Conservation (phyloP, 2,888 invertebrate species). For the Xestia sexstrigata region DNA sequence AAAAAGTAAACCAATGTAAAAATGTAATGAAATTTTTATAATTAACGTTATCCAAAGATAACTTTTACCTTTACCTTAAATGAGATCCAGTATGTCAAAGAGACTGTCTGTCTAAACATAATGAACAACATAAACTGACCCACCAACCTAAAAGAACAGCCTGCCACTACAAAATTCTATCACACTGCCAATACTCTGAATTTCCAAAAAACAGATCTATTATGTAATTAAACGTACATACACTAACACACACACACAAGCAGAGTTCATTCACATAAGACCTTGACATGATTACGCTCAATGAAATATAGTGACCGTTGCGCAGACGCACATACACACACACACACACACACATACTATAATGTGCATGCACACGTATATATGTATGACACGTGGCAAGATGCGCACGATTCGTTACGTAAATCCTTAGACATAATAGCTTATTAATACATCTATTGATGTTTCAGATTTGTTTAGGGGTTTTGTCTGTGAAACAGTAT, state of each 20-base stretch:
- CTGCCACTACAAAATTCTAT: not conserved
- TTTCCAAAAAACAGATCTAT: slow-evolving; percentile 31
- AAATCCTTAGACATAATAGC: slow-evolving; percentile 73
- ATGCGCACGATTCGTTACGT: slow-evolving; percentile 71
- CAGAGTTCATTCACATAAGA: slow-evolving; percentile 81
- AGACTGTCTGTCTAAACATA: not conserved
- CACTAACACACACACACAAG: slow-evolving; percentile 62
- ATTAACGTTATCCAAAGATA: not conserved
- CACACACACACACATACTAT: slow-evolving; percentile 29
- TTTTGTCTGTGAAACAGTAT: not conserved
- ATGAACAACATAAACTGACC: not conserved
- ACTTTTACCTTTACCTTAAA: not conserved
- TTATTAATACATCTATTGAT: slow-evolving; percentile 48
- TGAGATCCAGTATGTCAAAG: not conserved
- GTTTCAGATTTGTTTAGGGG: slow-evolving; percentile 20
- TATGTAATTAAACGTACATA: slow-evolving; percentile 61
- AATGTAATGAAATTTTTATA: not conserved
- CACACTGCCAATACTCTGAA: not conserved
- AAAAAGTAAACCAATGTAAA: not conserved
- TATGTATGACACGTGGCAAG: slow-evolving; percentile 61
- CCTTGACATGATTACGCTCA: slow-evolving; percentile 81
- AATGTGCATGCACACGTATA: slow-evolving; percentile 37
- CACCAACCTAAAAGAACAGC: not conserved
- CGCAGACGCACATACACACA: slow-evolving; percentile 46
- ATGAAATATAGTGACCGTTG: slow-evolving; percentile 77